phyloP scores from a whole-genome alignment of 2,888 invertebrate species.

The Epinotia bilunana region DNA sequence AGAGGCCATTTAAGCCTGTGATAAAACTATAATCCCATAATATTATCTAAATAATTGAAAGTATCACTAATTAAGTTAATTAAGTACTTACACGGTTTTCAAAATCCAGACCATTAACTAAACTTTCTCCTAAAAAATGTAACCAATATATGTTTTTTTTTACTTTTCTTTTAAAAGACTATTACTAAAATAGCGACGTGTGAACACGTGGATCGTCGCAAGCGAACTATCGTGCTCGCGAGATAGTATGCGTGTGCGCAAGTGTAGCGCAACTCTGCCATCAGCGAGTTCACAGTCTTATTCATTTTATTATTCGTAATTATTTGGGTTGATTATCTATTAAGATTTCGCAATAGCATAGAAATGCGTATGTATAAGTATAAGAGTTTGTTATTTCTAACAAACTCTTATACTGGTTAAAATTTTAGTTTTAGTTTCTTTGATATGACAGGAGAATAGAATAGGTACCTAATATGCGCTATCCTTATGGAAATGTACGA shows the following conservation, averaged over 20 bases:
- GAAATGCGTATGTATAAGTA: too few relatives aligned
- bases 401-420: too few relatives aligned
- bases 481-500: too few relatives aligned
- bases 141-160: neutral
- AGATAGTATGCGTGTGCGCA: slow-evolving; percentile 50
- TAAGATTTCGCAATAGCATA: too few relatives aligned
- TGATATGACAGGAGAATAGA: too few relatives aligned
- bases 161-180: neutral
- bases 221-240: slow-evolving; percentile 45
- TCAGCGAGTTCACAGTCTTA: neutral
- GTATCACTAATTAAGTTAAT: too few relatives aligned
- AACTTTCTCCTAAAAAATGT: neutral
- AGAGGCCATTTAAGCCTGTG: too few relatives aligned
- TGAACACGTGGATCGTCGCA: slow-evolving; percentile 28
- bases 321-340: too few relatives aligned
- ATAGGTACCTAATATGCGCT: too few relatives aligned
- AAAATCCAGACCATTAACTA: neutral
- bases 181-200: slow-evolving; percentile 10
- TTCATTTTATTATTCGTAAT: neutral
- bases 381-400: too few relatives aligned
- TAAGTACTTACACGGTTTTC: neutral
- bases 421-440: too few relatives aligned
- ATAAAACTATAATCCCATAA: neutral
- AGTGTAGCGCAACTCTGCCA: slow-evolving; percentile 15
- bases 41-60: neutral